Conservation (phyloP, 2,797 vertebrate species). For the Pagetopsis macropterus region DNA sequence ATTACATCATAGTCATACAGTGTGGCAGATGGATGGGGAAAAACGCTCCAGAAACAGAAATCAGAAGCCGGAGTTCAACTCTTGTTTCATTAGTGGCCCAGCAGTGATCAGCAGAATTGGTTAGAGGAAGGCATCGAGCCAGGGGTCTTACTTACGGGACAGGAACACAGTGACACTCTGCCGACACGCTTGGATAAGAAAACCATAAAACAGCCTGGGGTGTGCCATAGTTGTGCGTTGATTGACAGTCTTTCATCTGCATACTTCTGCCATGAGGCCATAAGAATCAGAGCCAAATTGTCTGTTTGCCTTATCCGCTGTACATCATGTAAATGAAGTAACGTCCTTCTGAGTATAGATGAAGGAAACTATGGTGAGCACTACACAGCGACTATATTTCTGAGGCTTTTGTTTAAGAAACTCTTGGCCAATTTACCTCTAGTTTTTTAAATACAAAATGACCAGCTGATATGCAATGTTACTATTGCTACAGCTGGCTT, state of each 20-base stretch:
- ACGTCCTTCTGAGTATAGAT: constrained; percentile 40
- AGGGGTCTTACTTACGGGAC: constrained; percentile 55
- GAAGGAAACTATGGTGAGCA: constrained; percentile 17
- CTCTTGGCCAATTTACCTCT: constrained; percentile 51
- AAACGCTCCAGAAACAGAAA: constrained; percentile 68
- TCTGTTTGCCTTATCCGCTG: constrained; percentile 43
- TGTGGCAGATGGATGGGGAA: constrained; percentile 65
- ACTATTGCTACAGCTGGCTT: constrained; percentile 43
- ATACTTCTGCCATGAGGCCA: constrained; percentile 45
- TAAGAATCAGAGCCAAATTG: constrained; percentile 48
- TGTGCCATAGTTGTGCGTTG: constrained; percentile 42
- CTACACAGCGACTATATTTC: constrained; percentile 37
- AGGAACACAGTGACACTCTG: constrained; percentile 56
- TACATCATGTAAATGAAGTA: constrained; percentile 42
- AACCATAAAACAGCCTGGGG: constrained; percentile 56
- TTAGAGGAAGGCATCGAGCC: constrained; percentile 47
- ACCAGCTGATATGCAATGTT: constrained; percentile 53
- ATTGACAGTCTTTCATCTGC: constrained; percentile 59
- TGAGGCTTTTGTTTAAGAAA: constrained; percentile 47
- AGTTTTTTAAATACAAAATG: constrained; percentile 62
- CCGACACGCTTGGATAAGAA: constrained; percentile 62
- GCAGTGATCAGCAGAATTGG: constrained; percentile 65
- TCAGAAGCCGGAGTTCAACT: constrained; percentile 53
- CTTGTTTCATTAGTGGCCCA: constrained; percentile 59
- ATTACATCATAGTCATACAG: constrained; percentile 77